Percentiles rank a stretch among this genome's conserved stretches.
Evolutionary conservation across 2,113 vertebrate species (phyloP).

Genomic region (Passer domesticus): DNA sequence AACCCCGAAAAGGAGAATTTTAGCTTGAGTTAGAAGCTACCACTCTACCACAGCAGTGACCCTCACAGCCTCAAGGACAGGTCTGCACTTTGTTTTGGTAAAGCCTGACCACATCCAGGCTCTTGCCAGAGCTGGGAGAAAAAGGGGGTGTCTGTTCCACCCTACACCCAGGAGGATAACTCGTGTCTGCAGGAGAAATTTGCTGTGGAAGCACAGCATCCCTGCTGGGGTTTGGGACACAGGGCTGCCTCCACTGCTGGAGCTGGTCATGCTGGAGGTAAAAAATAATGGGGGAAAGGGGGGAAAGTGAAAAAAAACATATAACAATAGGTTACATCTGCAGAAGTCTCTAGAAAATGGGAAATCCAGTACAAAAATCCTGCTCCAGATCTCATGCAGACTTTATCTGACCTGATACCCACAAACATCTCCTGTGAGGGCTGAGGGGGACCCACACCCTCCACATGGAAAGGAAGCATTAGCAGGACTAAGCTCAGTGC

Average conservation of each 20-base stretch:
- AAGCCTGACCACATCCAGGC: background rate
- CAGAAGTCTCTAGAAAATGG: background rate
- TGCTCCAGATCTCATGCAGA: background rate
- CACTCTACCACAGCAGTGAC: background rate
- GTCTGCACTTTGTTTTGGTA: background rate
- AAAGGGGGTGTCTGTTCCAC: background rate
- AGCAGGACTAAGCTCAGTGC: background rate
- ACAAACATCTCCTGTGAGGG: background rate
- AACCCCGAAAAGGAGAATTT: background rate
- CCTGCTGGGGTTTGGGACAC: background rate
- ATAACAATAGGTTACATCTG: background rate
- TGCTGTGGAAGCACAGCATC: background rate
- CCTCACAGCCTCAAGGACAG: background rate
- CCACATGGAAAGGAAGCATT: rapidly evolving
- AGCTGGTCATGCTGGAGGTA: background rate
- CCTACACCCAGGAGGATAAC: background rate
- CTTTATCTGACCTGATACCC: background rate
- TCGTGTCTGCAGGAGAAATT: rapidly evolving
- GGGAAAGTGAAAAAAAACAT: background rate
- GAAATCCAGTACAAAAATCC: background rate
- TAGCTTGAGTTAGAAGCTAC: background rate
- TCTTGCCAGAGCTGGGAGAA: background rate
- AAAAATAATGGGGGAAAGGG: background rate
- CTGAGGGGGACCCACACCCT: background rate
- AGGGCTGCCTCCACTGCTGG: background rate